These are phyloP conservation scores for Grapholita molesta DNA, from an alignment of 1,140 invertebrate species.

Conservation along the genomic window DNA sequence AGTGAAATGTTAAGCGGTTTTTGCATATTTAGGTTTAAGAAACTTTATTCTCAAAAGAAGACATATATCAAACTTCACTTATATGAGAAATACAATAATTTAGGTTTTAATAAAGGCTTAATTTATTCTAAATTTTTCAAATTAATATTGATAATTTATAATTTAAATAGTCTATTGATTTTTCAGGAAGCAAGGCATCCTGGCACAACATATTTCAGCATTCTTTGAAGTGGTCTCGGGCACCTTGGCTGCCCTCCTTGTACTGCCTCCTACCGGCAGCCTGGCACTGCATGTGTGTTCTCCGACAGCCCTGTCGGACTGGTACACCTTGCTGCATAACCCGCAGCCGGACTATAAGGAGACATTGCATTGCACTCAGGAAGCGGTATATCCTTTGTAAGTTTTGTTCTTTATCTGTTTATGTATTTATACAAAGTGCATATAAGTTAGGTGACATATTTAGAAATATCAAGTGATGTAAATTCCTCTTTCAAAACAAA, in stretches of 20 bases:
- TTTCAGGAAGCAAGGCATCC: slow-evolving; percentile 54
- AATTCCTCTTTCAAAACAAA: too few relatives aligned
- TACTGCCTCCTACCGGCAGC: slow-evolving; percentile 87
- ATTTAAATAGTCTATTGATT: neutral
- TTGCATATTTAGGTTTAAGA: too few relatives aligned
- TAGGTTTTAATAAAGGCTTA: too few relatives aligned
- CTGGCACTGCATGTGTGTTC: slow-evolving; percentile 88
- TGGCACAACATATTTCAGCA: slow-evolving; percentile 87
- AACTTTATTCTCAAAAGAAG: too few relatives aligned
- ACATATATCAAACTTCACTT: too few relatives aligned
- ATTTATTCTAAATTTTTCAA: slow-evolving; percentile 7
- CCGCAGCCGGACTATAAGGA: slow-evolving; percentile 94
- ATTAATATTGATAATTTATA: slow-evolving; percentile 10
- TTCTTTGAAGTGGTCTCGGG: slow-evolving; percentile 88
- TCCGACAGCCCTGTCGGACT: slow-evolving; percentile 90
- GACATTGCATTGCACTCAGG: slow-evolving; percentile 95
- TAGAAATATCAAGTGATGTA: too few relatives aligned
- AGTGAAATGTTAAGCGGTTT: too few relatives aligned
- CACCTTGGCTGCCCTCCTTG: slow-evolving; percentile 85
- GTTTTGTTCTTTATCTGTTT: slow-evolving; percentile 54
- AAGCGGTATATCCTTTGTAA: slow-evolving; percentile 98
- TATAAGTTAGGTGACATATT: too few relatives aligned
- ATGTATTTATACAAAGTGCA: too few relatives aligned
- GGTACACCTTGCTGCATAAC: slow-evolving; percentile 97
- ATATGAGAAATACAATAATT: too few relatives aligned